Evolutionary conservation across 2,113 vertebrate species (phyloP).

Genomic region (Lophochroa leadbeateri): DNA sequence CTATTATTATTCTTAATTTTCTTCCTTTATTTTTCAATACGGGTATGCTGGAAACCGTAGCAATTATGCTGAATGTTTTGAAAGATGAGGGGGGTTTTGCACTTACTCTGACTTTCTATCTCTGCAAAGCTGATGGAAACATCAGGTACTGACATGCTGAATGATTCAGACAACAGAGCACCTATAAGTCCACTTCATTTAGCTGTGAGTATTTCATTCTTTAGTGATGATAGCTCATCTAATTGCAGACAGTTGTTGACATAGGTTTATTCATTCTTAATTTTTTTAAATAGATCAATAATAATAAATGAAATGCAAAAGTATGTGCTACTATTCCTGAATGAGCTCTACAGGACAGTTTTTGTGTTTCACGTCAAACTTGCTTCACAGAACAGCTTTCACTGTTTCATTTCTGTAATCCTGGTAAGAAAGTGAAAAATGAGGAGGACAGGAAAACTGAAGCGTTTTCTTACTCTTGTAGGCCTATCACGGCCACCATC

Average conservation of each 20-base stretch:
- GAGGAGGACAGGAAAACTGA: not conserved
- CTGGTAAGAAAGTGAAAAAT: not conserved
- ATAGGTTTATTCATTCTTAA: not conserved
- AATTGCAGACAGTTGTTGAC: not conserved
- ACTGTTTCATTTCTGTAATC: not conserved
- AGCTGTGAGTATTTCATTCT: conserved; percentile 84
- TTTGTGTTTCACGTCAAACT: not conserved
- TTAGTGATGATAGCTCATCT: not conserved
- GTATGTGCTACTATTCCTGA: not conserved
- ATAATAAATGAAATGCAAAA: not conserved
- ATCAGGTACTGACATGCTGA: conserved; percentile 93
- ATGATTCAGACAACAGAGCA: conserved; percentile 88
- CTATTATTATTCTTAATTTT: not conserved
- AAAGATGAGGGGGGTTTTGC: not conserved
- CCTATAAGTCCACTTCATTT: conserved; percentile 95
- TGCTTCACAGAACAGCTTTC: not conserved
- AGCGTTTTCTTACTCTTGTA: conserved; percentile 55
- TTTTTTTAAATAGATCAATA: not conserved
- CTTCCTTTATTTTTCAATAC: not conserved
- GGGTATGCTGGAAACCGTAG: not conserved
- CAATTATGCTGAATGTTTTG: not conserved
- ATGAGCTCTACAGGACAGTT: not conserved
- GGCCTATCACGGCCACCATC: conserved; percentile 97
- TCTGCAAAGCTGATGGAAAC: conserved; percentile 92
- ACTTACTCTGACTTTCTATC: conserved; percentile 28